phyloP scores from a whole-genome alignment of 2,797 vertebrate species.

The Champsocephalus esox region DNA sequence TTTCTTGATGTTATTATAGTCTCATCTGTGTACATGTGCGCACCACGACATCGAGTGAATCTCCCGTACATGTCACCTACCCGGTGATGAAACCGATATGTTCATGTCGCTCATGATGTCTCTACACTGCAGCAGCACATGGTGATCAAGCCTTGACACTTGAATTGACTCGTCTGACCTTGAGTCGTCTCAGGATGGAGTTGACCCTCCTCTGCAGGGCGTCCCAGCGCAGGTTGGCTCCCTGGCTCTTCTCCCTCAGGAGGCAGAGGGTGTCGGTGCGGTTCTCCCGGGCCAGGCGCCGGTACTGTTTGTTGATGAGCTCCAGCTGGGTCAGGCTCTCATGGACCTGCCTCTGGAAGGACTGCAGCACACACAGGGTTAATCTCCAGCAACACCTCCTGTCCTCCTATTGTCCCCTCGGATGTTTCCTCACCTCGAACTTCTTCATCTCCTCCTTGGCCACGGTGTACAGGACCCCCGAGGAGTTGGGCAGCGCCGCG shows the following conservation, averaged over 20 bases:
- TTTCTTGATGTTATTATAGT: too few relatives aligned
- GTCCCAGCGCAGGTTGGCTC: slow-evolving; percentile 98
- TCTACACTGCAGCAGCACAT: too few relatives aligned
- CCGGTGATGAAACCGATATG: too few relatives aligned
- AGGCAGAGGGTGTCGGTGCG: slow-evolving; percentile 91
- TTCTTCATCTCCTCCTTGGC: slow-evolving; percentile 99
- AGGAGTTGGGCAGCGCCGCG: slow-evolving; percentile 95
- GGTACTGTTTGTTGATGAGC: slow-evolving; percentile 98
- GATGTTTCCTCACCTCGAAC: slow-evolving; percentile 81
- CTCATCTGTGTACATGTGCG: too few relatives aligned
- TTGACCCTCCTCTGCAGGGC: slow-evolving; percentile 94
- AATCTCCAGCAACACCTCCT: too few relatives aligned
- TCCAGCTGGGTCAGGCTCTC: slow-evolving; percentile 96
- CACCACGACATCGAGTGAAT: too few relatives aligned
- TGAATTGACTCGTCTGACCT: slow-evolving; percentile 79
- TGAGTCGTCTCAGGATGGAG: slow-evolving; percentile 95
- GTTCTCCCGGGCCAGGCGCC: slow-evolving; percentile 95
- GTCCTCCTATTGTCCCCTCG: too few relatives aligned
- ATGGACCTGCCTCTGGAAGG: slow-evolving; percentile 97
- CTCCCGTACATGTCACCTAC: too few relatives aligned
- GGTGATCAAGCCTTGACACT: too few relatives aligned
- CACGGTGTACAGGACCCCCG: slow-evolving; percentile 94
- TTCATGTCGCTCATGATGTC: too few relatives aligned
- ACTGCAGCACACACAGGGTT: slow-evolving; percentile 73
- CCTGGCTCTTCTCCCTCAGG: slow-evolving; percentile 93